These are phyloP conservation scores for Taeniopygia guttata DNA, from an alignment of 2,797 vertebrate species.

Conservation along the genomic window DNA sequence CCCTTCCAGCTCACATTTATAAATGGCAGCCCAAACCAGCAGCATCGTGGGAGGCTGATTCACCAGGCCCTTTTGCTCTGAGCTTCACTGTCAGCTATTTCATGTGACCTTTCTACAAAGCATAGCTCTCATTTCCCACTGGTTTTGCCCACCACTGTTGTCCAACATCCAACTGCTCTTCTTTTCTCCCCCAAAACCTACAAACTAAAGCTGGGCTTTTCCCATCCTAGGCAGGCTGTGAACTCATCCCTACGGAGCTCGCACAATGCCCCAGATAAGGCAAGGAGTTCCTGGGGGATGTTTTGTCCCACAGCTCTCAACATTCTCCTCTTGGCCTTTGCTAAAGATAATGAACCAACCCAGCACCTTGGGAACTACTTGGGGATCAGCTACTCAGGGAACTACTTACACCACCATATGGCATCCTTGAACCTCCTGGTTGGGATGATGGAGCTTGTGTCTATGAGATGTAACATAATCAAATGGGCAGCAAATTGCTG, in stretches of 20 bases:
- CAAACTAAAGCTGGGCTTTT: background rate
- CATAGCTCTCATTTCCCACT: background rate
- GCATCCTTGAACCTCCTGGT: background rate
- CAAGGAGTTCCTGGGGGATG: background rate
- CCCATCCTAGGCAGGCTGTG: background rate
- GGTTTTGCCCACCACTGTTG: background rate
- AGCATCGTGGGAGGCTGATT: background rate
- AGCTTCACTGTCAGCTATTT: background rate
- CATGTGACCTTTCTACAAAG: background rate
- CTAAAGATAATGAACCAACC: background rate
- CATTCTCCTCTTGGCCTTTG: background rate
- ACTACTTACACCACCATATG: fast-evolving
- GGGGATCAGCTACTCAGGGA: no score
- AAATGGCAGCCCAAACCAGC: background rate
- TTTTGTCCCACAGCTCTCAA: background rate
- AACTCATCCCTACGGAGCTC: background rate
- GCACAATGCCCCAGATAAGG: background rate
- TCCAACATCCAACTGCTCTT: background rate
- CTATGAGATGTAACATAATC: background rate
- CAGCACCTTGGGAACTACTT: background rate
- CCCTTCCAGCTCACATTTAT: background rate
- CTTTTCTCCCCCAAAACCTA: background rate
- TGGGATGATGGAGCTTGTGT: background rate
- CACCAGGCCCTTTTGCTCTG: background rate
- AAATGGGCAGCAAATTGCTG: background rate